Evolutionary conservation across 2,797 vertebrate species (phyloP).

Genomic region (Crocodylus rhombifer): DNA sequence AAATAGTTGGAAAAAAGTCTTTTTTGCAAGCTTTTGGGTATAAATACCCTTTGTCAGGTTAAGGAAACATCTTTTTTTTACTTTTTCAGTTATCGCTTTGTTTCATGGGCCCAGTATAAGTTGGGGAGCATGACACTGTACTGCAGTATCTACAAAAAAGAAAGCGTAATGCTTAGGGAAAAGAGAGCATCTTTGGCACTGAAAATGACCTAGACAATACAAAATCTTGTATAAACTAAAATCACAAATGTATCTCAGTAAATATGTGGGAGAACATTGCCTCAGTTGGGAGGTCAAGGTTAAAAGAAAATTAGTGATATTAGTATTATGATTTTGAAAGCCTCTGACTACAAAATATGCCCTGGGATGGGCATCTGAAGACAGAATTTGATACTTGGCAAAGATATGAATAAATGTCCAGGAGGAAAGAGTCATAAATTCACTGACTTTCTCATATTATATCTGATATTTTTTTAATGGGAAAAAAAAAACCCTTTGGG

Average conservation of each 20-base stretch:
- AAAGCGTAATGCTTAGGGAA: background rate
- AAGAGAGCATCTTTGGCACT: background rate
- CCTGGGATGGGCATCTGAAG: background rate
- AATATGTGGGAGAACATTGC: background rate
- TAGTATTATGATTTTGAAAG: background rate
- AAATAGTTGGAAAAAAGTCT: too few relatives aligned
- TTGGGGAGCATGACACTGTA: background rate
- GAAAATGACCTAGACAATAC: background rate
- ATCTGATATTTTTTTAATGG: fast-evolving
- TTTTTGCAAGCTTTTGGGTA: too few relatives aligned
- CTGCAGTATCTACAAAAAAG: background rate
- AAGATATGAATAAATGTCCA: background rate
- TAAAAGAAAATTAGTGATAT: slow-evolving; percentile 27
- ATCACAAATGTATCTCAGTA: slow-evolving; percentile 4
- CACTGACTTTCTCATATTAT: background rate
- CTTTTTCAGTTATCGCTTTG: background rate
- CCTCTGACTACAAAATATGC: background rate
- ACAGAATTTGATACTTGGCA: background rate
- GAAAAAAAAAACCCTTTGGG: background rate
- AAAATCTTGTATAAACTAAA: background rate
- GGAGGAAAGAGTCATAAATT: background rate
- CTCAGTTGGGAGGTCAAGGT: slow-evolving; percentile 8
- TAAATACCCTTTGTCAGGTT: too few relatives aligned
- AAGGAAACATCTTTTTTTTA: background rate
- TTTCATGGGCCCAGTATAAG: background rate